phyloP scores from a whole-genome alignment of 2,113 vertebrate genomes.

The Brachyhypopomus gauderio region DNA sequence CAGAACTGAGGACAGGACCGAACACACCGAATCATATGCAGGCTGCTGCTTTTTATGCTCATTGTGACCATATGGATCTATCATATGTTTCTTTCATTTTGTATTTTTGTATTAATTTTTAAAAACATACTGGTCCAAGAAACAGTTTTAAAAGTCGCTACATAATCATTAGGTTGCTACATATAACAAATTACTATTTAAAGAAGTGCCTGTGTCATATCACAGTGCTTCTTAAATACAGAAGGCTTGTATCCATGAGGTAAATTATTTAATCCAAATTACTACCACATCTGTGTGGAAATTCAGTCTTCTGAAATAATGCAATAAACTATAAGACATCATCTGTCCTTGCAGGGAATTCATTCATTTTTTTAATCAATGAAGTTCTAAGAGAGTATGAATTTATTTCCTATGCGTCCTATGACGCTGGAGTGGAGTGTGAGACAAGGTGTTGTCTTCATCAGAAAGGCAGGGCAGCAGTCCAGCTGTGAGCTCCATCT shows the following conservation, averaged over 20 bases:
- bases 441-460: neutral
- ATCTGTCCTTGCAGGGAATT: too few species aligned
- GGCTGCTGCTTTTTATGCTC: neutral
- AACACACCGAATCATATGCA: neutral
- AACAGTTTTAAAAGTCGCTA: neutral
- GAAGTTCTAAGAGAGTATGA: neutral
- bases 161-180: neutral
- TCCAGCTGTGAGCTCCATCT: constrained; percentile 11
- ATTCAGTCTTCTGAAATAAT: neutral
- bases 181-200: neutral
- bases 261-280: neutral
- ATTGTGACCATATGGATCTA: neutral
- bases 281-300: neutral
- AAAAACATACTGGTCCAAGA: neutral
- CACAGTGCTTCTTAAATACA: neutral
- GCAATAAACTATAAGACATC: too few species aligned
- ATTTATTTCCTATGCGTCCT: constrained; percentile 22
- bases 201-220: neutral
- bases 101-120: neutral
- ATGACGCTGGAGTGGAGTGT: constrained; percentile 4
- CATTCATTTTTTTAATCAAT: neutral
- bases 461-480: constrained; percentile 20
- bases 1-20: constrained; percentile 49
- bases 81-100: neutral
- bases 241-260: neutral